Conservation (phyloP, 2,113 vertebrate species). For the Erythrocercus mccallii region DNA sequence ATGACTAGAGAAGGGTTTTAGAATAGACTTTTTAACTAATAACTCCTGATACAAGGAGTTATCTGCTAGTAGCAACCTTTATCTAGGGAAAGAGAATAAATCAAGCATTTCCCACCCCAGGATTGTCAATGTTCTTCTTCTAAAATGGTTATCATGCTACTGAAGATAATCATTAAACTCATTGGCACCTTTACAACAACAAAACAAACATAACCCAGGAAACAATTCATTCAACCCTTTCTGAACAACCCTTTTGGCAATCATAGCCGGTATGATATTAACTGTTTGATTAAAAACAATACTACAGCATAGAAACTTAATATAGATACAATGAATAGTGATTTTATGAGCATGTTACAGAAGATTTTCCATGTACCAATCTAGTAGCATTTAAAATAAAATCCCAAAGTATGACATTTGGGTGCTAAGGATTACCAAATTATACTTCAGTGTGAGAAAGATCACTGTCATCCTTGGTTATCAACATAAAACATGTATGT, state of each 20-base stretch:
- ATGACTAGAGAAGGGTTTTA: neutral
- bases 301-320: neutral
- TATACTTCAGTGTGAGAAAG: neutral
- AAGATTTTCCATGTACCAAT: neutral
- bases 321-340: neutral
- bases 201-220: neutral
- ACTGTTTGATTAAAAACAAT: neutral
- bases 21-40: neutral
- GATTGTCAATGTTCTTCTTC: neutral
- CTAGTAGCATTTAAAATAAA: neutral
- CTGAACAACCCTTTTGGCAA: neutral
- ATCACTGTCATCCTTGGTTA: neutral
- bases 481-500: neutral
- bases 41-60: neutral
- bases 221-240: neutral
- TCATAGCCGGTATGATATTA: neutral
- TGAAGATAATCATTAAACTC: neutral
- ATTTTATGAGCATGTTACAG: neutral
- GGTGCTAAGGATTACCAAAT: neutral
- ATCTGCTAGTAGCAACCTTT: neutral
- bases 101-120: neutral
- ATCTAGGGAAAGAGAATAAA: neutral
- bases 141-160: neutral
- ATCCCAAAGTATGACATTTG: neutral
- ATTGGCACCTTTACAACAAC: neutral